Base-by-base conservation (phyloP, 2,888 invertebrate genomes). In the Deroplatys truncata region DNA sequence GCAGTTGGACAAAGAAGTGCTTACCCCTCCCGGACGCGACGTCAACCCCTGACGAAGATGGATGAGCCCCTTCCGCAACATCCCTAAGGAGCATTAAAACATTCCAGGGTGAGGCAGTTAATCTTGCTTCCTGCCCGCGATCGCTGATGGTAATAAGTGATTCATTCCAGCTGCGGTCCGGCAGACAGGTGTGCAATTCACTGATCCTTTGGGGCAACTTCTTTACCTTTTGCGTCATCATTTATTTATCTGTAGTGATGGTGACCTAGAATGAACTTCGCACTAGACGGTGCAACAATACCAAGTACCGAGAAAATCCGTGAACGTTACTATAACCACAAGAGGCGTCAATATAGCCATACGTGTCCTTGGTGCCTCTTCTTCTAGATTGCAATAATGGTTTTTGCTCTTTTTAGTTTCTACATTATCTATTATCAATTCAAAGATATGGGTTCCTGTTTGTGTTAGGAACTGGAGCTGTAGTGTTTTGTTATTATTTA, bases 1-100 rank as follows among this genome's bases (percentile, higher is more conserved):
- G 56, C 15, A 20, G 56, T 72, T 72, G 56, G 56, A 72, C 56
- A 72, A 72, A 72, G 56, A 72, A 72, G 56, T 25, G 16, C 56
- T 72, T 72, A 72, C 56, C 56, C 56, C 56, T 20, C 56, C 56
- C 56, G 56, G 56, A 28, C 85, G 85, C 29, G 72, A 86, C 86
- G 86, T 86, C 86, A 89, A 31, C 84, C 56, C 56, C 49, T 89
- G 89, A 89, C 89, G 89, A 89, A 89, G 89, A 89, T 82, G 82
- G 35, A 89, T 89, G 85, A 82, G 31, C 82, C 20, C 25, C 56
- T 72, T 72, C 56, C 56, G 56, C 56, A 72, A 25, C 56, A 20
- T 35, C 85, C 85, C 89, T 28, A 82, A 82, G 85, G 89, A 89
- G 35, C 72, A 85, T 82, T 89, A 85, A 89, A 89, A 85, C 89